Base-by-base conservation (phyloP, 2,888 invertebrate genomes). In the Lithophane semibrunnea region DNA sequence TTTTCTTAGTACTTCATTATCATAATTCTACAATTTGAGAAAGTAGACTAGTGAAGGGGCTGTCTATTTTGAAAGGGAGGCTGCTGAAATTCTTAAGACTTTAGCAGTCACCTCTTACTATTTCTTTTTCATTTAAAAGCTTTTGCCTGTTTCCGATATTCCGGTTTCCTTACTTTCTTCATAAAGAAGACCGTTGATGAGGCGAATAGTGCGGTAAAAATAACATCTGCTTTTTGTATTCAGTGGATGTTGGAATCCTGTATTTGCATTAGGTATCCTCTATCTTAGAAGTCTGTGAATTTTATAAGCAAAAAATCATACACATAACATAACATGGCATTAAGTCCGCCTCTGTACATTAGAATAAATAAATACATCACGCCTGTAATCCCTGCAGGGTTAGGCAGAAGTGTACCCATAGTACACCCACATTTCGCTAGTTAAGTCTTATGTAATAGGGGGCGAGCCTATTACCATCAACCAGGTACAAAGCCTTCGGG, bases 1-100 rank as follows among this genome's bases (percentile, higher is more conserved):
- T 75, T 82, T 85, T 58, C 66, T 85, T 37, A 75, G 64, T 58
- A 66, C 66, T 74, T 75, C 82, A 82, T 81, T 82, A 82, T 24
- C 82, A 82, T 82, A 82, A 85, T 82, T 75, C 63, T 24, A 72
- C 85, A 76, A 82, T 83, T 72, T 70, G 75, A 69, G 58, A 69
- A 69, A 72, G 82, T 64, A 65, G 42, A 37, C 58, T 44, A 1
- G 10, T 37, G 60, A 29, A 54, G 49, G 67, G 82, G 71, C 21
- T 47, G 10, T 58, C 18, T 24, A 16, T 72, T 69, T 68, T 64
- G 44, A 66, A 65, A 75, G 42, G 63, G 47, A 49, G 42, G 21
- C 52, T 56, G 16, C 10, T 68, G n/a, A 65, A 63, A 21, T 58
- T 81, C 47, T 44, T 37, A 16, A 65, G 29, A 63, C 10, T 77